These are phyloP conservation scores for Rosalia funebris DNA, from an alignment of 2,888 invertebrate species.

Conservation along the genomic window DNA sequence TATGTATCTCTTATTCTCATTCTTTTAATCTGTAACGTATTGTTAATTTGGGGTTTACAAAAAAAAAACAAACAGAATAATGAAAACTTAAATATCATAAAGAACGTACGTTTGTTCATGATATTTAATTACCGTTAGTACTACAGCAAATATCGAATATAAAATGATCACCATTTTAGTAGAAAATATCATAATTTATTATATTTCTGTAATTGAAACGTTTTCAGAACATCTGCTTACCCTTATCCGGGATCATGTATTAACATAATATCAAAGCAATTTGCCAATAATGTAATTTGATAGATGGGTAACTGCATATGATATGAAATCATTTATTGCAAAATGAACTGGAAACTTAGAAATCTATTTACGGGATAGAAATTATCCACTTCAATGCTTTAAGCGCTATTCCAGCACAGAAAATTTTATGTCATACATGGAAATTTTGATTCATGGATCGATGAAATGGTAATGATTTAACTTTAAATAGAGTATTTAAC, in stretches of 20 bases:
- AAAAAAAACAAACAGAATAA: too few relatives aligned
- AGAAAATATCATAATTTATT: too few relatives aligned
- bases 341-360: slow-evolving; percentile 50
- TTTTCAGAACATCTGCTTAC: slow-evolving; percentile 45
- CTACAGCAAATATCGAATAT: too few relatives aligned
- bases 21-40: too few relatives aligned
- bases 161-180: too few relatives aligned
- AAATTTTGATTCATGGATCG: slow-evolving; percentile 18
- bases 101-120: too few relatives aligned
- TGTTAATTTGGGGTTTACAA: too few relatives aligned
- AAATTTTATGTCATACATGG: slow-evolving; percentile 13
- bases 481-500: too few relatives aligned
- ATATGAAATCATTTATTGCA: slow-evolving; percentile 46
- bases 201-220: slow-evolving; percentile 21
- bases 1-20: too few relatives aligned
- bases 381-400: slow-evolving; percentile 38
- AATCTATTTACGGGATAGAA: slow-evolving; percentile 48
- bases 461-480: slow-evolving; percentile 1
- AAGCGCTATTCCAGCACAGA: slow-evolving; percentile 15
- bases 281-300: slow-evolving; percentile 52
- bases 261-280: slow-evolving; percentile 43
- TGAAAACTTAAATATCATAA: too few relatives aligned
- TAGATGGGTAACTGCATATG: slow-evolving; percentile 50
- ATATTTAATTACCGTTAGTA: too few relatives aligned
- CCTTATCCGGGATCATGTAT: slow-evolving; percentile 35